These are phyloP conservation scores for Tetraneura akinire DNA, from an alignment of 1,140 invertebrate genomes.

Conservation along the genomic window DNA sequence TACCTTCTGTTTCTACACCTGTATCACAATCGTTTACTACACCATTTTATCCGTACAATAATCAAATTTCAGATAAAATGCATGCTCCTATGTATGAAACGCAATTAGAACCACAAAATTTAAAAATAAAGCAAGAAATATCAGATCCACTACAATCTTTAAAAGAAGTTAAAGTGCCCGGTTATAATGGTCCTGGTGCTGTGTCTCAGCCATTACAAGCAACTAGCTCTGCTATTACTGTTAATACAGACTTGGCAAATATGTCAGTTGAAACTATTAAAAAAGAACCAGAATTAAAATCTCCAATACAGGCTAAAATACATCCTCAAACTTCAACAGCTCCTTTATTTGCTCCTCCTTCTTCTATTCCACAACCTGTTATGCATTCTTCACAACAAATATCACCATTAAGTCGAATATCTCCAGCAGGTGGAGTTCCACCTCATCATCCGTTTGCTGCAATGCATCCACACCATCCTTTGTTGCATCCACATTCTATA, in stretches of 20 bases:
- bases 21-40: constrained; percentile 39
- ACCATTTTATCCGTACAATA: constrained; percentile 56
- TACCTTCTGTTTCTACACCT: constrained; percentile 53
- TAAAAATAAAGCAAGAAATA: constrained; percentile 79
- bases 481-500: constrained; percentile 69
- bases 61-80: constrained; percentile 54
- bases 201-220: constrained; percentile 57
- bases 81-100: constrained; percentile 52
- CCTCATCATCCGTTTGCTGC: constrained; percentile 67
- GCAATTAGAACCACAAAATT: constrained; percentile 71
- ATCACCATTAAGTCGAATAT: constrained; percentile 61
- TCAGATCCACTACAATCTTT: constrained; percentile 75
- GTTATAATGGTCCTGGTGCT: constrained; percentile 62
- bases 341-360: constrained; percentile 60
- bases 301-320: constrained; percentile 27
- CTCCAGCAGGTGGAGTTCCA: constrained; percentile 66
- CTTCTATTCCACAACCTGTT: constrained; percentile 69
- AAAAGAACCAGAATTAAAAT: constrained; percentile 67
- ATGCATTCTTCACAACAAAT: constrained; percentile 71
- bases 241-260: constrained; percentile 49
- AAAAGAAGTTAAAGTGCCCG: constrained; percentile 79
- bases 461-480: constrained; percentile 70
- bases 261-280: constrained; percentile 71
- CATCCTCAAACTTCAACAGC: constrained; percentile 45
- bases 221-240: constrained; percentile 52